These are phyloP conservation scores for Capra hircus DNA, from an alignment of 2,113 vertebrate species.

Conservation along the genomic window DNA sequence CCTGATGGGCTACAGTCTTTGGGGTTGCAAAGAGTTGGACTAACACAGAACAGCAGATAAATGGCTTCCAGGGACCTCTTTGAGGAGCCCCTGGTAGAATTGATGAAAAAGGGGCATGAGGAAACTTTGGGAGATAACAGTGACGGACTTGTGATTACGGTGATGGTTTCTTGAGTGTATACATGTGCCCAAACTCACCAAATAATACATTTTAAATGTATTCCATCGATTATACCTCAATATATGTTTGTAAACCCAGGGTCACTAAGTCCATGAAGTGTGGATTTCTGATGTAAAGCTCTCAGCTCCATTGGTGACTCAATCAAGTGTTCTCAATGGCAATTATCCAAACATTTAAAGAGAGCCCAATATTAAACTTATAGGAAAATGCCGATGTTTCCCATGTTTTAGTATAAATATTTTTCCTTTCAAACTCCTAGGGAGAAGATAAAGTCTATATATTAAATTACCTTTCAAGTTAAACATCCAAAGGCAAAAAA, in stretches of 20 bases:
- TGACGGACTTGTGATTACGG: background rate
- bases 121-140: background rate
- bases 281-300: background rate
- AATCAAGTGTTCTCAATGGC: background rate
- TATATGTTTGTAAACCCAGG: background rate
- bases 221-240: background rate
- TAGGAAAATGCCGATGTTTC: background rate
- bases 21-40: background rate
- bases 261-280: background rate
- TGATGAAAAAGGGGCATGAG: background rate
- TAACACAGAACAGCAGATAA: background rate
- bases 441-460: background rate
- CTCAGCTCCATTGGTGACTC: background rate
- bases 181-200: background rate
- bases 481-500: background rate
- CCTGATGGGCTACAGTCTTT: fast-evolving
- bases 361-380: background rate
- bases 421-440: background rate
- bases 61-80: background rate
- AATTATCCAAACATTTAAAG: background rate
- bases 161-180: background rate
- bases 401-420: background rate
- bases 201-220: background rate
- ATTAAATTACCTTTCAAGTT: background rate
- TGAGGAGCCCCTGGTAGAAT: background rate